Percentiles rank a stretch among this genome's conserved stretches.
These are phyloP conservation scores for Halocynthia roretzi DNA, from an alignment of 23 tunicate species.

Conservation along the genomic window DNA sequence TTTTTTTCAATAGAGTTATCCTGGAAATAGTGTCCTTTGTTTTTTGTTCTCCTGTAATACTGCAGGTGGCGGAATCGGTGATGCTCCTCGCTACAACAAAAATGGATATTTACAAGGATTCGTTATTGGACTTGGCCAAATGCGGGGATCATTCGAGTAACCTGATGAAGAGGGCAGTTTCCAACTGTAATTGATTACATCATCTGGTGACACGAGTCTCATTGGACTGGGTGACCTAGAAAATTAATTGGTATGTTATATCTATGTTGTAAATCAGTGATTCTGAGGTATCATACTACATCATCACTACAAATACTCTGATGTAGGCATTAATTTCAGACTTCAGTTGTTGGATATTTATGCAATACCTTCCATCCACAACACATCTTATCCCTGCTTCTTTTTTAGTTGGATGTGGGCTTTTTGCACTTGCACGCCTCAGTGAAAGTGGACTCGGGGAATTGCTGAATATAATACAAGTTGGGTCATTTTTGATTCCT, in stretches of 20 bases:
- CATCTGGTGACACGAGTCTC: slow-evolving; percentile 51
- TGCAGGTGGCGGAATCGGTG: neutral
- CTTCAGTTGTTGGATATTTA: too few species aligned
- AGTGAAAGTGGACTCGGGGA: slow-evolving; percentile 8
- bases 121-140: neutral
- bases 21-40: slow-evolving; percentile 44
- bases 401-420: neutral
- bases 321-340: too few species aligned
- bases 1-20: slow-evolving; percentile 47
- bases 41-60: slow-evolving; percentile 26
- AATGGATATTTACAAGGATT: neutral
- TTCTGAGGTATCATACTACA: neutral
- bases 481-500: neutral
- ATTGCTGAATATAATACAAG: neutral
- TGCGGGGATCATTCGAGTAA: neutral
- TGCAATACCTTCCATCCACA: neutral
- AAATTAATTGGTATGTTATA: neutral
- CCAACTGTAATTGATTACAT: slow-evolving; percentile 30
- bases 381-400: slow-evolving; percentile 7
- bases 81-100: neutral
- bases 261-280: neutral
- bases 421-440: neutral
- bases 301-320: neutral
- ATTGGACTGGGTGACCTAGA: slow-evolving; percentile 29
- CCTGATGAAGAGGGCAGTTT: neutral